phyloP scores from a whole-genome alignment of 2,888 invertebrate genomes.

The Deroplatys truncata region DNA sequence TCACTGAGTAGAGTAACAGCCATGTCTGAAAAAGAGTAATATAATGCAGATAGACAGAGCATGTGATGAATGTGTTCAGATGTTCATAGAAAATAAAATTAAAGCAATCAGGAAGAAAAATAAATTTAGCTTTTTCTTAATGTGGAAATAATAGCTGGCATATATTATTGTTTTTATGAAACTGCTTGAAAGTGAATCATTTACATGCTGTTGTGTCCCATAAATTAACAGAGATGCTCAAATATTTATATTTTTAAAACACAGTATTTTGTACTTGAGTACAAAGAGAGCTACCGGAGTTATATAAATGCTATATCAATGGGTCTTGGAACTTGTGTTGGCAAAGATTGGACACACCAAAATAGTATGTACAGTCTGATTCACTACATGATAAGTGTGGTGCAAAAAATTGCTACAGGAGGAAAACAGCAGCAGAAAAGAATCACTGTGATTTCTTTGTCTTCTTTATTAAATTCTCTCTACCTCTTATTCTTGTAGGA shows the following conservation, averaged over 20 bases:
- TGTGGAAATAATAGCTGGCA: background rate
- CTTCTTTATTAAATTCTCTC: background rate
- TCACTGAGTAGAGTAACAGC: no score
- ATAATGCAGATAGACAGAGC: background rate
- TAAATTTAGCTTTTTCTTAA: background rate
- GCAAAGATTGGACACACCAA: background rate
- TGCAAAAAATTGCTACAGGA: background rate
- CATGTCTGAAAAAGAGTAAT: background rate
- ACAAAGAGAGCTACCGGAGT: background rate
- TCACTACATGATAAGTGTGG: background rate
- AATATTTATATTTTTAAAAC: background rate
- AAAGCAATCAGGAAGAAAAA: no score
- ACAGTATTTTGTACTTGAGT: background rate
- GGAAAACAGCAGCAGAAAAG: background rate
- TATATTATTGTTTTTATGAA: background rate
- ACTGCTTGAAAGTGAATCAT: background rate
- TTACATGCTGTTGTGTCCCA: background rate
- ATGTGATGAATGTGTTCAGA: background rate
- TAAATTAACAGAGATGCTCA: background rate
- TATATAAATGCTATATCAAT: no score
- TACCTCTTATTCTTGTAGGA: background rate
- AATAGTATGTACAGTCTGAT: background rate
- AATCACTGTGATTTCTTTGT: background rate
- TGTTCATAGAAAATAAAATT: background rate
- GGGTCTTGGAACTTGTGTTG: background rate